Evolutionary conservation across 2,888 invertebrate species (phyloP), one percentile per base, ranked within the genome.

Genomic region (Lapara coniferarum): DNA sequence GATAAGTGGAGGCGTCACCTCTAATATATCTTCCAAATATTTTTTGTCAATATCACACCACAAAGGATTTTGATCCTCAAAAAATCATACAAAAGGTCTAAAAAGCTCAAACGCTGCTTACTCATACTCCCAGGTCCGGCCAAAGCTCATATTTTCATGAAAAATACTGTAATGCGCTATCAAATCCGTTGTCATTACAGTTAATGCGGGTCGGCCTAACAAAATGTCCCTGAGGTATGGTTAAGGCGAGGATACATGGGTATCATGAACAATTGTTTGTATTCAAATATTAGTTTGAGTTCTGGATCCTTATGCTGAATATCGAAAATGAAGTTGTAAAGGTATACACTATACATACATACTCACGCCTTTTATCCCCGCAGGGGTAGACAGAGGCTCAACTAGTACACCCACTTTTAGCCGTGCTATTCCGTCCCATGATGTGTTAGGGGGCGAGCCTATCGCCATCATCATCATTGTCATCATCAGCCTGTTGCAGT

Each of bases 201-300:
- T 57, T 63, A 74, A 63, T 68, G 66, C 56, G 59, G 69, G 70
- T 69, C 66, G 74, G 67, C 71, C 67, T 72, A 67, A 74, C 70
- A 73, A 75, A 76, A 75, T 75, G 75, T 78, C 77, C 76, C 77
- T 69, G 68, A 74, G 76, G 78, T 72, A 73, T 75, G 74, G 75
- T 76, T 73, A 72, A 71, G 71, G 70, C 73, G 72, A 70, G 58
- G 71, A 72, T 72, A 71, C 71, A 67, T 68, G 74, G 72, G 73
- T 72, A 71, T 69, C 68, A 74, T 75, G 75, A 78, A 77, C 77
- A 77, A 75, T 75, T 73, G 72, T 77, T 73, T 71, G 72, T 72
- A 73, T 74, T 70, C 71, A 51, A 30, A 19, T 63, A 52, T 63
- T 69, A 44, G 59, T 69, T 69, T 59, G 55, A 16, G 30, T 30